Evolutionary conservation across 2,888 invertebrate species (phyloP).

Genomic region (Idaea biselata): DNA sequence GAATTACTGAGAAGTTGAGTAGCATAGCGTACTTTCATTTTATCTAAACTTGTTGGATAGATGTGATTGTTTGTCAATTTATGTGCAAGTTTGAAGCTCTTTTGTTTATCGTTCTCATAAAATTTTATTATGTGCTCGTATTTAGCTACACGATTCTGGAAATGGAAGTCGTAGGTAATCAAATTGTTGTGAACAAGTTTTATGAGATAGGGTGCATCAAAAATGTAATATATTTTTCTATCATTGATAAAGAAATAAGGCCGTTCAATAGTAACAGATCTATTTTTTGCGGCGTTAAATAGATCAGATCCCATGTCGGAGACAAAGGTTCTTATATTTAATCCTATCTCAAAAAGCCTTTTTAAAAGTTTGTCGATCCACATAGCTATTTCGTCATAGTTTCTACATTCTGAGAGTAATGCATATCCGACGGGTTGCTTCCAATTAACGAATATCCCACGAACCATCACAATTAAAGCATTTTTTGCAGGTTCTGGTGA

Average conservation of each 20-base stretch:
- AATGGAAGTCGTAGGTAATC: constrained; percentile 33
- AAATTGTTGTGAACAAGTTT: constrained; percentile 33
- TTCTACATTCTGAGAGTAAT: constrained; percentile 24
- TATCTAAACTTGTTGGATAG: constrained; percentile 33
- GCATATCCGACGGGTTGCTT: constrained; percentile 31
- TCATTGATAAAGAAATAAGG: constrained; percentile 33
- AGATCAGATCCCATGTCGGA: constrained; percentile 29
- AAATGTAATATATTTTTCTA: constrained; percentile 39
- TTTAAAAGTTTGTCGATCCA: constrained; percentile 35
- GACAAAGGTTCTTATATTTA: constrained; percentile 28
- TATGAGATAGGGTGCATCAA: constrained; percentile 37
- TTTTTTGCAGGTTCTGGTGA: constrained; percentile 25
- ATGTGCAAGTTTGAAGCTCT: constrained; percentile 26
- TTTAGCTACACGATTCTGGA: constrained; percentile 31
- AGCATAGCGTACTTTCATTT: constrained; percentile 32
- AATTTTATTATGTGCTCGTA: constrained; percentile 31
- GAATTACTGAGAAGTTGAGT: constrained; percentile 36
- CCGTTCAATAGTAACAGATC: constrained; percentile 23
- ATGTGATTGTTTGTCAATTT: constrained; percentile 38
- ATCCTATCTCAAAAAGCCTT: constrained; percentile 29
- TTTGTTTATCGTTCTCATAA: constrained; percentile 30
- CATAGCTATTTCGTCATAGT: constrained; percentile 17
- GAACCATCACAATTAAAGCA: constrained; percentile 31
- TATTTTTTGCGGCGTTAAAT: constrained; percentile 23
- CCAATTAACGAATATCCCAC: constrained; percentile 32